Conservation (phyloP, 2,113 vertebrate genomes). For the Balaenoptera acutorostrata region DNA sequence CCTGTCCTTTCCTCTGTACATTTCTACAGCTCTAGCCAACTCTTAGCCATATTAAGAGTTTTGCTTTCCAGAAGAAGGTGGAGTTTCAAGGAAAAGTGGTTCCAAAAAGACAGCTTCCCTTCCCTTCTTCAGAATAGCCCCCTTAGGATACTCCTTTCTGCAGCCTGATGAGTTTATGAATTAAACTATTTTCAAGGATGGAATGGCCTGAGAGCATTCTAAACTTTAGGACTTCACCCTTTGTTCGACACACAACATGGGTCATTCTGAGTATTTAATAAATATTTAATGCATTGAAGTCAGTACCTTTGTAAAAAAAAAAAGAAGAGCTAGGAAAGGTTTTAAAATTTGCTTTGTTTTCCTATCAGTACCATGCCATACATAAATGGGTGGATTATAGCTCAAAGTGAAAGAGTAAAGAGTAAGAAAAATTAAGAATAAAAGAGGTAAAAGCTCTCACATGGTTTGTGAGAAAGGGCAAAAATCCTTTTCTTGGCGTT, state of each 20-base stretch:
- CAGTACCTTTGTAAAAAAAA: not conserved
- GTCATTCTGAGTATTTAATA: not conserved
- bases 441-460: not conserved
- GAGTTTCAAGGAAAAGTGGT: not conserved
- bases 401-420: not conserved
- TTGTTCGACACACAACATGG: not conserved
- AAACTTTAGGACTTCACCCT: conserved; percentile 18
- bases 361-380: not conserved
- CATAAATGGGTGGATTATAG: not conserved
- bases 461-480: not conserved
- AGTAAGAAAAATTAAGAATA: not conserved
- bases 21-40: not conserved
- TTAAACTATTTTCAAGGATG: not conserved
- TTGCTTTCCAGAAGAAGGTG: not conserved
- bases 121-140: not conserved
- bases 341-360: not conserved
- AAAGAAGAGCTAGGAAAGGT: not conserved
- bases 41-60: not conserved
- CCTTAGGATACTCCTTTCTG: not conserved
- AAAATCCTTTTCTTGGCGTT: not conserved
- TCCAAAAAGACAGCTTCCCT: not conserved
- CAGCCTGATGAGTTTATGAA: not conserved
- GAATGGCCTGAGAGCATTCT: not conserved
- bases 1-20: not conserved
- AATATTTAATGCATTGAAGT: conserved; percentile 24